Conservation (phyloP, 2,113 vertebrate genomes). For the Tichodroma muraria region DNA sequence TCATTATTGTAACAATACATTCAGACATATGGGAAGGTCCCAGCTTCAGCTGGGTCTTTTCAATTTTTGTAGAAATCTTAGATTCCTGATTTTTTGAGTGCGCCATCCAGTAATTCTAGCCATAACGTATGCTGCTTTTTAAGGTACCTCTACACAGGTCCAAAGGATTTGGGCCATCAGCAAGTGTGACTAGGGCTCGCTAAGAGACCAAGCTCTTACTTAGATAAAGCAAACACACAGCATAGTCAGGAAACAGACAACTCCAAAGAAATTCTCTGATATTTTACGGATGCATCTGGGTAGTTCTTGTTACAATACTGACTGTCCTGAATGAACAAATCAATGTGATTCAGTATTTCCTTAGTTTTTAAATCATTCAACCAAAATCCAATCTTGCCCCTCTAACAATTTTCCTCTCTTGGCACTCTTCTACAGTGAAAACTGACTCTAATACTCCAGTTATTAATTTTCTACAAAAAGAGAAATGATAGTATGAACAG, state of each 20-base stretch:
- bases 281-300: neutral
- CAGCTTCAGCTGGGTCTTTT: neutral
- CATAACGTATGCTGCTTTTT: neutral
- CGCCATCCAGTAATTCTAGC: neutral
- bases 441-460: neutral
- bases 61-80: neutral
- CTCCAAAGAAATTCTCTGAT: neutral
- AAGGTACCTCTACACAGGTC: neutral
- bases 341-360: neutral
- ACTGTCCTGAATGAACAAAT: neutral
- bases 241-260: neutral
- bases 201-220: neutral
- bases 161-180: neutral
- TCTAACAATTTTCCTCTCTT: neutral
- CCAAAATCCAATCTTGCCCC: neutral
- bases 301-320: neutral
- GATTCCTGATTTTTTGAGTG: neutral
- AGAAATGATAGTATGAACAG: neutral
- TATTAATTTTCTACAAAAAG: neutral
- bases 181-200: neutral
- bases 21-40: neutral
- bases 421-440: neutral
- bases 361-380: neutral
- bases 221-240: neutral
- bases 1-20: neutral